Evolutionary conservation across 1,140 invertebrate species (phyloP), one percentile per base, ranked within the genome.

Genomic region (Drosophila nasuta): DNA sequence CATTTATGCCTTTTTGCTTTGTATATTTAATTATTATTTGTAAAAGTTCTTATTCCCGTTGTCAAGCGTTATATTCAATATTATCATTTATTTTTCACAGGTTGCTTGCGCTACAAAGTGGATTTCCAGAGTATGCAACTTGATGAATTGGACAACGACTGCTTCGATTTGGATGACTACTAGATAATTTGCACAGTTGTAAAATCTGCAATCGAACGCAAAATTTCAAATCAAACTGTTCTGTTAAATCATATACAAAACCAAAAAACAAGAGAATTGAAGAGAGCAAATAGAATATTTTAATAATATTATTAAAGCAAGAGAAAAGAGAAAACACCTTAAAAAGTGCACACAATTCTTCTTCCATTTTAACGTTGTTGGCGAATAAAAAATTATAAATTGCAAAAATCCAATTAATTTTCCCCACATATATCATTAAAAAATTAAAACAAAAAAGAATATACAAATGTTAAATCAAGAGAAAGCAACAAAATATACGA

Each of bases 71-170:
- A n/a, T 49, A 15, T 51, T 7, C 4, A 69, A 13, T 48, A 49
- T 77, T 72, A 8, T 17, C 7, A 13, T 43, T 51, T 52, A n/a
- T 17, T 58, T 15, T 52, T 25, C 57, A 1, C 69, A 88, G 85
- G 85, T 93, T 96, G 99, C 88, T 95, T 99, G 82, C 97, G 99
- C 76, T 99, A 99, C 95, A 98, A 99, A 94, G 98, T 99, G 80
- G 98, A 99, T 94, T 98, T 99, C 95, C 98, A 99, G 93, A 97
- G 96, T 92, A 96, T 99, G 95, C 98, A 99, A 93, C 94, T 97
- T 82, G 96, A 98, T 83, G 97, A 98, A 58, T 94, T 96, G 87
- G 96, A 97, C 79, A 94, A 97, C 90, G 96, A 97, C 79, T 94
- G 96, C 79, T 97, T 96, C 93, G 97, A 99, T 93, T 94, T 98